Percentiles rank a stretch among this genome's conserved stretches.
phyloP scores from a whole-genome alignment of 2,113 vertebrate genomes.

The Ranitomeya variabilis region DNA sequence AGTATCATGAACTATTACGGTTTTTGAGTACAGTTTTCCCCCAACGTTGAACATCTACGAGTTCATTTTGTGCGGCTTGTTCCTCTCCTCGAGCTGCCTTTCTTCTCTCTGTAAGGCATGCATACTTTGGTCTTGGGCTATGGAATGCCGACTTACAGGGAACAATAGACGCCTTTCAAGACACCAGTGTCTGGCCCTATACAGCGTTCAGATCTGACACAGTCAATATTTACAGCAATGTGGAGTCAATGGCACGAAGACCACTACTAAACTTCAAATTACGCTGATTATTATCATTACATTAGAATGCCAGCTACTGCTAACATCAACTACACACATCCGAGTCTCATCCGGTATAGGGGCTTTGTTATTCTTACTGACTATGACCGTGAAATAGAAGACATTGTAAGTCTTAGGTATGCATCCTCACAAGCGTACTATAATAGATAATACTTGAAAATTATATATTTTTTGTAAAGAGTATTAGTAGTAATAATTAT shows the following conservation, averaged over 20 bases:
- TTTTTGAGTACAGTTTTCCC: slow-evolving; percentile 62
- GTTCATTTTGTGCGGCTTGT: slow-evolving; percentile 70
- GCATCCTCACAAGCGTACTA: no score
- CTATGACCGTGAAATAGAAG: not conserved
- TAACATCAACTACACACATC: not conserved
- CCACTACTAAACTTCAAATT: slow-evolving; percentile 62
- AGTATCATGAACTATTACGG: slow-evolving; percentile 34
- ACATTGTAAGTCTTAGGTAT: not conserved
- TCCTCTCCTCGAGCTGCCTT: slow-evolving; percentile 64
- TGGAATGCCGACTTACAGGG: slow-evolving; percentile 74
- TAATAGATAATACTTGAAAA: no score
- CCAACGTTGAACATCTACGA: slow-evolving; percentile 61
- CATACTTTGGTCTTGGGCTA: slow-evolving; percentile 75
- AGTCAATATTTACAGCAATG: slow-evolving; percentile 76
- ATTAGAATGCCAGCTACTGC: slow-evolving; percentile 8
- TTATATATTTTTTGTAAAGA: no score
- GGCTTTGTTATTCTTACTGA: not conserved
- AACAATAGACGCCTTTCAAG: slow-evolving; percentile 87
- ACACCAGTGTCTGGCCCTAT: slow-evolving; percentile 65
- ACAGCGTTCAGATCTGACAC: slow-evolving; percentile 65
- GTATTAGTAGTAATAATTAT: not conserved
- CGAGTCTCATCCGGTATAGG: not conserved
- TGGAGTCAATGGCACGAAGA: slow-evolving; percentile 66
- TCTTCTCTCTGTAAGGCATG: slow-evolving; percentile 76
- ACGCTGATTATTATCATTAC: slow-evolving; percentile 56